These are phyloP conservation scores for Maniola jurtina DNA, from an alignment of 1,140 invertebrate species.

Conservation along the genomic window DNA sequence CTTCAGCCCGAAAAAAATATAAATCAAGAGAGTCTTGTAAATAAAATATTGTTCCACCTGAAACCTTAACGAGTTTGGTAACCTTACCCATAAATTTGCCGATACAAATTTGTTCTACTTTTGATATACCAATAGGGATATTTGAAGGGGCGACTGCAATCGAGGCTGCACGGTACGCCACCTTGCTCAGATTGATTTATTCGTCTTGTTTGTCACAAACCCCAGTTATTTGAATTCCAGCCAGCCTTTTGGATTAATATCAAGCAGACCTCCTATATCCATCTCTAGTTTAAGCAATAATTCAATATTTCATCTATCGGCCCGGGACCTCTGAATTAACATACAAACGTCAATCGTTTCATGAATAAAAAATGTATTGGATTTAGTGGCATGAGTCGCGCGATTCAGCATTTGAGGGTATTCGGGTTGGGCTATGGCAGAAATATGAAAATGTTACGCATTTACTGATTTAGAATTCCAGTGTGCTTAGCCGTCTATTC, in stretches of 20 bases:
- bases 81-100: slow-evolving; percentile 71
- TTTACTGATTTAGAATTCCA: slow-evolving; percentile 51
- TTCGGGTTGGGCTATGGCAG: slow-evolving; percentile 47
- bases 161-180: slow-evolving; percentile 65
- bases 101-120: slow-evolving; percentile 72
- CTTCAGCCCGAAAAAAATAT: slow-evolving; percentile 40
- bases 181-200: slow-evolving; percentile 79
- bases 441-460: slow-evolving; percentile 62
- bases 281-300: slow-evolving; percentile 69
- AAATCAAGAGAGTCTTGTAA: slow-evolving; percentile 66
- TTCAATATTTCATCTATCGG: slow-evolving; percentile 77
- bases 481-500: slow-evolving; percentile 25
- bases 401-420: slow-evolving; percentile 44
- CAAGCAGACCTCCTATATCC: slow-evolving; percentile 70
- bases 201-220: slow-evolving; percentile 78
- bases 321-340: slow-evolving; percentile 73
- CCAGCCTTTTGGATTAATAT: slow-evolving; percentile 72
- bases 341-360: slow-evolving; percentile 79
- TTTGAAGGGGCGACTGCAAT: slow-evolving; percentile 62
- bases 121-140: slow-evolving; percentile 59
- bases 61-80: slow-evolving; percentile 71
- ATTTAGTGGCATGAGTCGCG: slow-evolving; percentile 73
- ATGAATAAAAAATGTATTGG: slow-evolving; percentile 79
- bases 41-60: slow-evolving; percentile 60
- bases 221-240: slow-evolving; percentile 80